Percentiles rank a stretch among this genome's conserved stretches.
These are phyloP conservation scores for Platycheirus rosarum DNA, from an alignment of 2,888 invertebrate species.

Conservation along the genomic window DNA sequence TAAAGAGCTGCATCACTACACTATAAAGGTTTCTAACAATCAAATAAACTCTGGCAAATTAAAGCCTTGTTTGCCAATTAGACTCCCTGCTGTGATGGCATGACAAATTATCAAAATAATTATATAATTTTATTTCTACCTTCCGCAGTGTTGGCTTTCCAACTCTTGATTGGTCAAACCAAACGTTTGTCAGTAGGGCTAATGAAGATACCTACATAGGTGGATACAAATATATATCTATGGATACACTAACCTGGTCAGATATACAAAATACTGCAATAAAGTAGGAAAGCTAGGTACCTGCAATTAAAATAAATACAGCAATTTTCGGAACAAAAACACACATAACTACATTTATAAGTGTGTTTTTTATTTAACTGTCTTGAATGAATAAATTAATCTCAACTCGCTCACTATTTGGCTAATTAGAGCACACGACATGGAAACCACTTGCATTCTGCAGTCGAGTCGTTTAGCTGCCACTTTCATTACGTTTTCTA, in stretches of 20 bases:
- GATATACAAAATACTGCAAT: slow-evolving; percentile 16
- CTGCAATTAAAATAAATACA: slow-evolving; percentile 33
- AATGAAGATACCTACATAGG: slow-evolving; percentile 12
- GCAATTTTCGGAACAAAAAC: neutral
- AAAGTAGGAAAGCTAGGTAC: neutral
- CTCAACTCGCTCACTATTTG: slow-evolving; percentile 38
- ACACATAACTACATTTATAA: neutral
- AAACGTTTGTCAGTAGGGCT: slow-evolving; percentile 25
- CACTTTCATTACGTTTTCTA: slow-evolving; percentile 31
- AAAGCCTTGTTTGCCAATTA: slow-evolving; percentile 28
- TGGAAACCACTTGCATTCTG: slow-evolving; percentile 42
- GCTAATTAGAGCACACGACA: slow-evolving; percentile 67
- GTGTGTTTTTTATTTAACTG: slow-evolving; percentile 8
- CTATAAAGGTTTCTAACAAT: neutral
- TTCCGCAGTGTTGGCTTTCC: neutral
- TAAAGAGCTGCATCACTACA: slow-evolving; percentile 21
- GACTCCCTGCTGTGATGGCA: slow-evolving; percentile 6
- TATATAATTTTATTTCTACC: slow-evolving; percentile 23
- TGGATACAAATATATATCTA: neutral
- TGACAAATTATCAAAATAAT: slow-evolving; percentile 31
- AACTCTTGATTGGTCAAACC: slow-evolving; percentile 27
- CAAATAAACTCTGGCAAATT: slow-evolving; percentile 20
- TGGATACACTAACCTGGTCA: no score
- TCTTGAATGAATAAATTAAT: slow-evolving; percentile 67
- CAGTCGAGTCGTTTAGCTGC: slow-evolving; percentile 51